These are phyloP conservation scores for Rhagium mordax DNA, from an alignment of 2,888 invertebrate species.

Conservation along the genomic window DNA sequence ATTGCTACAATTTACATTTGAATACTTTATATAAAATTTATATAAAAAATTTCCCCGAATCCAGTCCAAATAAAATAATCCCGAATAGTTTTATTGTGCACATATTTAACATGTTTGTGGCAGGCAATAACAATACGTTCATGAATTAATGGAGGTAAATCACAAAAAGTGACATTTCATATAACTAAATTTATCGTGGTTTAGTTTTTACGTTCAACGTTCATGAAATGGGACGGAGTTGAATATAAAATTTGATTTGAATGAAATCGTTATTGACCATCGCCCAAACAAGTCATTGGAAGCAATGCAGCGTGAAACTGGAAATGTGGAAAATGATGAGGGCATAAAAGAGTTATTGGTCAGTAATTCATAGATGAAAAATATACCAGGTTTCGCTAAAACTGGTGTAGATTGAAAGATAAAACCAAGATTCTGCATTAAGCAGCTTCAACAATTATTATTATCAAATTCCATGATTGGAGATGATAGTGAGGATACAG, in stretches of 20 bases:
- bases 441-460: no score
- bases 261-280: not conserved
- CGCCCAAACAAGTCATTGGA: not conserved
- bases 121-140: not conserved
- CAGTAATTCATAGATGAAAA: not conserved
- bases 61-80: no score
- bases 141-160: not conserved
- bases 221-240: not conserved
- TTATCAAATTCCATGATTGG: no score
- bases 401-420: no score
- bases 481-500: no score
- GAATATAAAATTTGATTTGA: not conserved
- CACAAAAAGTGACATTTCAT: conserved; percentile 6
- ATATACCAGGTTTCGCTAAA: not conserved
- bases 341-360: not conserved
- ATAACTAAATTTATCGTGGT: not conserved
- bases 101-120: not conserved
- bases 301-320: not conserved
- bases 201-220: not conserved
- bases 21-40: no score
- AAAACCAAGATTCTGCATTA: no score
- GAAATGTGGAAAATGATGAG: not conserved
- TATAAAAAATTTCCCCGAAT: not conserved
- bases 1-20: not conserved
- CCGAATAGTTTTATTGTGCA: not conserved